Conservation (phyloP, 2,113 vertebrate genomes). For the Haliaeetus leucogaster region DNA sequence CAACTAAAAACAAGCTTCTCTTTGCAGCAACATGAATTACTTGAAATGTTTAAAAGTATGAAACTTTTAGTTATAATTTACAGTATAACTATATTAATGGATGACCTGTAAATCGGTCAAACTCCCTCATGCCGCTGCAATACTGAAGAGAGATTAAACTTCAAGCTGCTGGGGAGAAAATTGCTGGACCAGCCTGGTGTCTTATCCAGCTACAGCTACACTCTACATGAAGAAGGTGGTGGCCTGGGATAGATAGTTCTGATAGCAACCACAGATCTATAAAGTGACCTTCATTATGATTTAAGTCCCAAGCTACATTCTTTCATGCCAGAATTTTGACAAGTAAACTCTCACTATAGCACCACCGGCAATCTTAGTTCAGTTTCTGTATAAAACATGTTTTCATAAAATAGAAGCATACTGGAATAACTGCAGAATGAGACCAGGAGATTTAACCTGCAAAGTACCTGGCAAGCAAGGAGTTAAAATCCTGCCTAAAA, state of each 20-base stretch:
- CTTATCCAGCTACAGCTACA: background rate
- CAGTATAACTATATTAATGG: background rate
- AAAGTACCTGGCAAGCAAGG: background rate
- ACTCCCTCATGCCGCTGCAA: background rate
- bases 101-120: background rate
- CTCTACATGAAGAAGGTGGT: background rate
- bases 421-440: background rate
- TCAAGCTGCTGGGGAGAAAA: background rate
- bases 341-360: background rate
- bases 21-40: background rate
- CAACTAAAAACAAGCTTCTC: background rate
- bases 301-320: background rate
- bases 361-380: background rate
- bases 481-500: slow-evolving; percentile 42
- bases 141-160: background rate
- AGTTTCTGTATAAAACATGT: background rate
- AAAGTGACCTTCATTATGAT: background rate
- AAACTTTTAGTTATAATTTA: background rate
- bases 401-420: background rate
- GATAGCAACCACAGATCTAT: background rate
- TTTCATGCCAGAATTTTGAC: background rate
- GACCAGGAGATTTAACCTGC: background rate
- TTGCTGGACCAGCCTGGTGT: background rate
- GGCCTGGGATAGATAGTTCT: background rate
- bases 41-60: background rate